Base-by-base conservation (phyloP, 1,140 invertebrate species). In the Aleiodes sp. region DNA sequence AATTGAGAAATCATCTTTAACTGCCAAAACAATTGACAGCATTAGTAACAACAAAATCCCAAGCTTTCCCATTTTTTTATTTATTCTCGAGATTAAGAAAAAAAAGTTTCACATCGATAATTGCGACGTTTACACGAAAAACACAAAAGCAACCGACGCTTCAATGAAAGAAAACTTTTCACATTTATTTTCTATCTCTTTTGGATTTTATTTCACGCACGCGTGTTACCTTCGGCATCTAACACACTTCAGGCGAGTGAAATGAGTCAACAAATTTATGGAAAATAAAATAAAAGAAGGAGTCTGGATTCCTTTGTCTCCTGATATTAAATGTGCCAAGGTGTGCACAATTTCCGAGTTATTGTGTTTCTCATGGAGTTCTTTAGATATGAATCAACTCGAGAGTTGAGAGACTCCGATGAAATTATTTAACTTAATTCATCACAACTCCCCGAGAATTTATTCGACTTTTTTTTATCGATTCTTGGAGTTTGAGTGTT, bases 11-110 rank as follows among this genome's bases (percentile, higher is more conserved):
- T 68, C 67, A 21, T 68, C 37, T 65, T 73, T 66, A 6, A 60
- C 16, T 35, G 67, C 59, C 57, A 62, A 59, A 39, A 33, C 41
- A 16, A 31, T 19, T 14, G 16, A 60, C 14, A 37, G 8, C 14
- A 72, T 6, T 1, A 52, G 21, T 16, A 69, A 56, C 19, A 69
- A 28, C 64, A 70, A 68, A 73, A 71, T 70, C 46, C 21, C 67
- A 37, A 19, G 14, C 61, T 28, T 64, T 19, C 39, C 67, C 63
- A 70, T 67, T 3, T 52, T 66, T 62, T 46, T 2, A 46, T 2
- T 57, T 19, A 7, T 19, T 57, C 7, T 52, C 14, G 24, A 41
- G 24, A 16, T 39, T 37, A 21, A 16, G 28, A 29, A 14, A 57
- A 6, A 24, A 6, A 14, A 35, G 26, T 41, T 16, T 14, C 14